phyloP scores from a whole-genome alignment of 2,797 vertebrate species.

The Clangula hyemalis region DNA sequence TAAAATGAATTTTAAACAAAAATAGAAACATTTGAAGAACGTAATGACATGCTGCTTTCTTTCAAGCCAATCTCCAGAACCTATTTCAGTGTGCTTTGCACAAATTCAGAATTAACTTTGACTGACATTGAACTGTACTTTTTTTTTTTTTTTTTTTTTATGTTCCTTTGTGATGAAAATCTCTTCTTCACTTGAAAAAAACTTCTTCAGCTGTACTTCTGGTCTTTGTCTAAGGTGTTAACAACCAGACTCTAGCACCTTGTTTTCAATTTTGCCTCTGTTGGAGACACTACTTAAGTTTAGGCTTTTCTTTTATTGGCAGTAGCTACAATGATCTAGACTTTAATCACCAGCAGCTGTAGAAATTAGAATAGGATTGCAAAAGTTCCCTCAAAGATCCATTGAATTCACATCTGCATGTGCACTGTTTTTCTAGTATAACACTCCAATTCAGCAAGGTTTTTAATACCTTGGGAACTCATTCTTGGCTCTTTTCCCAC shows the following conservation, averaged over 20 bases:
- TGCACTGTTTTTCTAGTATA: constrained; percentile 18
- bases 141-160: not conserved
- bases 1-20: not conserved
- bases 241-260: constrained; percentile 24
- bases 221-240: constrained; percentile 30
- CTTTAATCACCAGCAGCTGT: constrained; percentile 49
- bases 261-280: constrained; percentile 43
- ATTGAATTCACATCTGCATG: constrained; percentile 23
- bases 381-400: not conserved
- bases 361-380: constrained; percentile 37
- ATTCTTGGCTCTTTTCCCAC: constrained; percentile 16
- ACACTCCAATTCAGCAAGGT: not conserved
- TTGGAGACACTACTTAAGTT: not conserved
- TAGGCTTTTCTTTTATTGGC: constrained; percentile 28
- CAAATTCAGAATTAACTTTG: constrained; percentile 22
- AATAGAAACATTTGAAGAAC: not conserved
- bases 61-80: constrained; percentile 4
- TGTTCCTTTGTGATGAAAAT: not conserved
- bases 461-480: constrained; percentile 18
- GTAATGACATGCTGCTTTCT: not conserved
- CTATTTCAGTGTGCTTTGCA: not conserved
- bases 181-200: constrained; percentile 22
- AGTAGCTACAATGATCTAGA: not conserved
- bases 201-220: constrained; percentile 17
- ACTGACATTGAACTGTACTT: not conserved